Percentiles rank a stretch among this genome's conserved stretches.
phyloP scores from a whole-genome alignment of 2,113 vertebrate species.

The Pangasianodon gigas region DNA sequence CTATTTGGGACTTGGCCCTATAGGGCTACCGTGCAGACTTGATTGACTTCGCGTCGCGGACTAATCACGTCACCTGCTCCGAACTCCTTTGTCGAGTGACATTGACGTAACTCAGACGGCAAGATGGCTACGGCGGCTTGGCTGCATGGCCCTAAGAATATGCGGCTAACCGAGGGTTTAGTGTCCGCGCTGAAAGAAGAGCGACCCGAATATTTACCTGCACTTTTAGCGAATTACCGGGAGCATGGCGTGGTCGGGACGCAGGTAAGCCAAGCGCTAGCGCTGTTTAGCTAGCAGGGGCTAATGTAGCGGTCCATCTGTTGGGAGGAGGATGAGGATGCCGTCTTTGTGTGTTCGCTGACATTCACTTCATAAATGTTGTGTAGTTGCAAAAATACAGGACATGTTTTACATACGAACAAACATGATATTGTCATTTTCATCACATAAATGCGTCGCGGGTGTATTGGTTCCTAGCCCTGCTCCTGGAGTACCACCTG shows the following conservation, averaged over 20 bases:
- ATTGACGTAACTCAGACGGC: constrained; percentile 42
- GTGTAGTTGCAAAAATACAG: background rate
- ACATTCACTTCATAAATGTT: background rate
- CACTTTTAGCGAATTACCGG: constrained; percentile 69
- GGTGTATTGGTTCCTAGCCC: background rate
- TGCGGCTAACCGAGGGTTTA: constrained; percentile 73
- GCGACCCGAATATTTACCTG: constrained; percentile 69
- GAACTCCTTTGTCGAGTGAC: constrained; percentile 34
- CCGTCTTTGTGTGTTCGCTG: constrained; percentile 36
- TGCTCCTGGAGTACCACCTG: background rate
- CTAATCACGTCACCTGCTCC: constrained; percentile 4
- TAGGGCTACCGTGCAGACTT: background rate
- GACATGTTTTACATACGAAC: background rate
- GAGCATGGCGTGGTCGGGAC: constrained; percentile 72
- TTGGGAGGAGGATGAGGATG: background rate
- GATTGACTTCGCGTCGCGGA: constrained; percentile 19
- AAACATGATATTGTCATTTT: background rate
- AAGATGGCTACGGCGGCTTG: constrained; percentile 75
- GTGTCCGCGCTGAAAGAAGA: constrained; percentile 74
- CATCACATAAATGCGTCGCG: background rate
- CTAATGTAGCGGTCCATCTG: background rate
- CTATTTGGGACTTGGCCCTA: background rate
- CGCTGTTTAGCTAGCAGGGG: background rate
- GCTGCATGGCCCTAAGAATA: constrained; percentile 71
- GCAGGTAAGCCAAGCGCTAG: constrained; percentile 63